Percentiles rank a stretch among this genome's conserved stretches.
These are phyloP conservation scores for Nothocercus nigrocapillus DNA, from an alignment of 2,113 vertebrate species.

Conservation along the genomic window DNA sequence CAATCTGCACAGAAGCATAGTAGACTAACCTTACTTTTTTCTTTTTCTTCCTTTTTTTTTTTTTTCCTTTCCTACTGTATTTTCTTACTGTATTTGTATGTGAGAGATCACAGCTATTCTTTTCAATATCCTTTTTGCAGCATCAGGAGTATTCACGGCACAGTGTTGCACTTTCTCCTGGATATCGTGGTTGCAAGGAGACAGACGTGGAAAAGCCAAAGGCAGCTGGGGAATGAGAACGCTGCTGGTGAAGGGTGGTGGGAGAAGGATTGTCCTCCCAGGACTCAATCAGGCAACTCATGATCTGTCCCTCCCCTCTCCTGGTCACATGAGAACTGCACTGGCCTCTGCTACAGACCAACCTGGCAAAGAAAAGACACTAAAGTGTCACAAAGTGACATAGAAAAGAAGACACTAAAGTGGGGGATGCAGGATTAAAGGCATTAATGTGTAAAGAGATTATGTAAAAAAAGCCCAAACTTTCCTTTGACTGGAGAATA, in stretches of 20 bases:
- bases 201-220: background rate
- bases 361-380: background rate
- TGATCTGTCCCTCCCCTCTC: background rate
- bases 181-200: background rate
- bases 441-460: background rate
- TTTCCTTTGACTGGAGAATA: background rate
- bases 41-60: background rate
- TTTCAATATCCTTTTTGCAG: background rate
- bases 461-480: background rate
- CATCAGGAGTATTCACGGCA: background rate
- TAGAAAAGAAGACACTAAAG: background rate
- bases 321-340: accelerated
- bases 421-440: background rate
- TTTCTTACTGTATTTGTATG: background rate
- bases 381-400: background rate
- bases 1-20: background rate
- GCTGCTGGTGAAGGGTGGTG: background rate
- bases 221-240: background rate
- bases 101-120: background rate
- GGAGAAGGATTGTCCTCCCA: background rate
- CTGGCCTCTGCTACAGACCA: background rate
- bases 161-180: background rate
- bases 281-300: background rate
- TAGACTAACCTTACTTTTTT: background rate
- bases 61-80: background rate